Evolutionary conservation across 2,888 invertebrate genomes (phyloP).

Genomic region (Torymus aiolomorphi): DNA sequence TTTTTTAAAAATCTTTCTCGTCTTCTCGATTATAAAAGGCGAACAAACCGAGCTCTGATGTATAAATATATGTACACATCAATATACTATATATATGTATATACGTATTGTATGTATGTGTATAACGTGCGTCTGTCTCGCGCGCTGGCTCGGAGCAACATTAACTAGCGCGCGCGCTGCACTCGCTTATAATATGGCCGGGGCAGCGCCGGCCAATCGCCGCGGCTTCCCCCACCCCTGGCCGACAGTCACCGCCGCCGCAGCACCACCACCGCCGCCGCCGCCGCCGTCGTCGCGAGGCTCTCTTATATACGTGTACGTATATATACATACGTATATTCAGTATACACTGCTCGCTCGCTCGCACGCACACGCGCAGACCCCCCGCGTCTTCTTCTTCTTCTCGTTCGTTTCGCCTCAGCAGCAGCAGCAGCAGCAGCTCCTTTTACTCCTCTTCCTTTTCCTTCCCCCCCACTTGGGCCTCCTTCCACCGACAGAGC

Average conservation of each 20-base stretch:
- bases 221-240: conserved; percentile 63
- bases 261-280: conserved; percentile 44
- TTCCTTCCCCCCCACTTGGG: too few relatives aligned
- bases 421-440: too few relatives aligned
- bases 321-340: too few relatives aligned
- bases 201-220: conserved; percentile 71
- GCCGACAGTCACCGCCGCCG: too few relatives aligned
- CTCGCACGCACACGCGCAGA: conserved; percentile 1
- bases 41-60: too few relatives aligned
- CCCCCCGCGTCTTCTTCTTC: conserved; percentile 14
- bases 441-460: too few relatives aligned
- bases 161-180: conserved; percentile 74
- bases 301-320: not conserved
- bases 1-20: too few relatives aligned
- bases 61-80: not conserved
- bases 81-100: not conserved
- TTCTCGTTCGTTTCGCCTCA: too few relatives aligned
- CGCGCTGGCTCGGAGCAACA: conserved; percentile 71
- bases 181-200: conserved; percentile 74
- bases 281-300: not conserved
- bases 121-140: conserved; percentile 2
- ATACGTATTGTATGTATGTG: conserved; percentile 10
- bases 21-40: too few relatives aligned
- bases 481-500: too few relatives aligned
- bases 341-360: not conserved